Evolutionary conservation across 2,888 invertebrate species (phyloP).

Genomic region (Ichneumoninae sp.): DNA sequence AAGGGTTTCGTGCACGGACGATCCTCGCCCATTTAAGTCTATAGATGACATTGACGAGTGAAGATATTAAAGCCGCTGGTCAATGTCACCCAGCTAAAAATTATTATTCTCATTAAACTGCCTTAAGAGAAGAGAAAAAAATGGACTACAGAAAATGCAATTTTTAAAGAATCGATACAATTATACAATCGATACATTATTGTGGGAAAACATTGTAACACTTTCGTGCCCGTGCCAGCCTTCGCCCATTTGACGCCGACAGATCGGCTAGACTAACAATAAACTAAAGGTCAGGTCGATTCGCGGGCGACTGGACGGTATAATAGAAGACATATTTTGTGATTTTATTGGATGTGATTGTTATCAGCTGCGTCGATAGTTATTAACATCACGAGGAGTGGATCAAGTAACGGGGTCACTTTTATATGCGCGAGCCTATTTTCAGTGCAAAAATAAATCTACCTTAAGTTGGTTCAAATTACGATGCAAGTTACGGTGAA

Average conservation of each 20-base stretch:
- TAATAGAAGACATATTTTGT: conserved; percentile 18
- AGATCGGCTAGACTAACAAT: conserved; percentile 7
- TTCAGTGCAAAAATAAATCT: not conserved
- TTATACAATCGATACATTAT: not conserved
- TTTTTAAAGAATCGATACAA: too few relatives aligned
- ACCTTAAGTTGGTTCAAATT: not conserved
- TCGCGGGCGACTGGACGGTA: not conserved
- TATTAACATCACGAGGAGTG: not conserved
- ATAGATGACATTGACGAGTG: too few relatives aligned
- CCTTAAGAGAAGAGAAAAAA: too few relatives aligned
- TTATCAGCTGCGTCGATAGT: conserved; percentile 12
- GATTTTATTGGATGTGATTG: conserved; percentile 36
- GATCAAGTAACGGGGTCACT: conserved; percentile 51
- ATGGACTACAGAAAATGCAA: too few relatives aligned
- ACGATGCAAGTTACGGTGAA: not conserved
- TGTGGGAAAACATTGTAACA: not conserved
- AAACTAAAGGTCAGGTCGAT: conserved; percentile 30
- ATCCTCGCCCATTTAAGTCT: too few relatives aligned
- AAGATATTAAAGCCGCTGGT: too few relatives aligned
- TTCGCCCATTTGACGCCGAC: conserved; percentile 3
- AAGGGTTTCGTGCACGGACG: too few relatives aligned
- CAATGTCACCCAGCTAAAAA: too few relatives aligned
- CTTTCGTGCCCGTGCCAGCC: not conserved
- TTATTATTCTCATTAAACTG: too few relatives aligned
- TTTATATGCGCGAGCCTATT: not conserved